phyloP scores from a whole-genome alignment of 1,140 invertebrate genomes.

The Caenorhabditis latens region DNA sequence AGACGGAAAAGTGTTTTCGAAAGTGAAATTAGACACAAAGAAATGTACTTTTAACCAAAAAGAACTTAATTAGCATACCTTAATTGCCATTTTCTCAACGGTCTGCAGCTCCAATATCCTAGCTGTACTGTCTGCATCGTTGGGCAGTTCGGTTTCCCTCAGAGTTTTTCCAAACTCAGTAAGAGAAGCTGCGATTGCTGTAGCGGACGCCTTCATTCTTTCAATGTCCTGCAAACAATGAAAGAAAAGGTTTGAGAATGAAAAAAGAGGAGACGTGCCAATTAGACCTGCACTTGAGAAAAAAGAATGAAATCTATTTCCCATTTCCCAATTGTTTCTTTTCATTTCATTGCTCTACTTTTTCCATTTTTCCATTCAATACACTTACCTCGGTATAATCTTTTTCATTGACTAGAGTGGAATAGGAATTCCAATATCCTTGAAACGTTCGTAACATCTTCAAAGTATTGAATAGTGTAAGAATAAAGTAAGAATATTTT shows the following conservation, averaged over 20 bases:
- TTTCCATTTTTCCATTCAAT: neutral
- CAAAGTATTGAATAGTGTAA: neutral
- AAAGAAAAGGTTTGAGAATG: slow-evolving; percentile 40
- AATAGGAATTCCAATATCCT: slow-evolving; percentile 53
- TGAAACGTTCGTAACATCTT: slow-evolving; percentile 45
- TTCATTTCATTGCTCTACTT: neutral
- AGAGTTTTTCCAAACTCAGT: slow-evolving; percentile 86
- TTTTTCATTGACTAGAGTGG: slow-evolving; percentile 44
- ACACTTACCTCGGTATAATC: slow-evolving; percentile 34
- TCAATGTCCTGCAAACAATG: slow-evolving; percentile 86
- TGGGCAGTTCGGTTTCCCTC: slow-evolving; percentile 86
- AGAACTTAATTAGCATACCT: slow-evolving; percentile 62
- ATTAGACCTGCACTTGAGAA: slow-evolving; percentile 42
- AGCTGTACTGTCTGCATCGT: slow-evolving; percentile 85
- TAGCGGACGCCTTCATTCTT: slow-evolving; percentile 90
- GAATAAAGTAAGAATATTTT: neutral
- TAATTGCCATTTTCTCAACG: slow-evolving; percentile 76
- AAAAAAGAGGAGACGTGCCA: slow-evolving; percentile 2
- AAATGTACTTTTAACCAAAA: slow-evolving; percentile 8
- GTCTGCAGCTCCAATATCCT: slow-evolving; percentile 83
- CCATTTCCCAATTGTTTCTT: neutral
- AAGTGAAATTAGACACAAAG: neutral
- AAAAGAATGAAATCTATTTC: neutral
- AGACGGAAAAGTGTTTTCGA: neutral
- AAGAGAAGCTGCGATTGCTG: slow-evolving; percentile 87